phyloP scores from a whole-genome alignment of 1,140 invertebrate species.

The Drosophila azteca region DNA sequence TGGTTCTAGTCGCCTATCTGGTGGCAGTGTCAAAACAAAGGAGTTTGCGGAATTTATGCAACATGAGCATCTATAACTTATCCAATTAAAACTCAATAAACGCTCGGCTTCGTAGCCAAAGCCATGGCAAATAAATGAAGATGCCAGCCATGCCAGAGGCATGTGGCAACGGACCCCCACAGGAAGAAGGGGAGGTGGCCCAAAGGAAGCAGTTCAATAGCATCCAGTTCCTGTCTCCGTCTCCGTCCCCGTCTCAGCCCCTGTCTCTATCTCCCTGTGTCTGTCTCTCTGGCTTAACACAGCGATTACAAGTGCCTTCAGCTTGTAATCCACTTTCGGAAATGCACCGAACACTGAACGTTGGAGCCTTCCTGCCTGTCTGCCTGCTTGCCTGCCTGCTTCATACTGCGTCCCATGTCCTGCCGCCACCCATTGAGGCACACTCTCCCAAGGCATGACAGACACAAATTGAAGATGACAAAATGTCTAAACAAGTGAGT shows the following conservation, averaged over 20 bases:
- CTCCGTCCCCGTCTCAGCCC: not conserved
- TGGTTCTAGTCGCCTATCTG: slow-evolving; percentile 1
- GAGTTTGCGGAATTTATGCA: slow-evolving; percentile 76
- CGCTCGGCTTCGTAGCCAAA: slow-evolving; percentile 42
- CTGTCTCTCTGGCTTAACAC: slow-evolving; percentile 66
- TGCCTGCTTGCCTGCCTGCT: too few relatives aligned
- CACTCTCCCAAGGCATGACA: slow-evolving; percentile 61
- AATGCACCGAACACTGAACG: slow-evolving; percentile 51
- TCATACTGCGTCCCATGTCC: slow-evolving; percentile 2
- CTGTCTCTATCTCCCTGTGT: not conserved
- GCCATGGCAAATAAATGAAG: slow-evolving; percentile 61
- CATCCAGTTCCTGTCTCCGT: slow-evolving; percentile 28
- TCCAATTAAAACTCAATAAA: slow-evolving; percentile 82
- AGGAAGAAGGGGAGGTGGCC: slow-evolving; percentile 3
- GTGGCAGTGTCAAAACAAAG: slow-evolving; percentile 71
- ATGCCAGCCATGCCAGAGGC: slow-evolving; percentile 57
- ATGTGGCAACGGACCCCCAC: slow-evolving; percentile 17
- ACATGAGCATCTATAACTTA: slow-evolving; percentile 81
- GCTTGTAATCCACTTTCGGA: slow-evolving; percentile 81
- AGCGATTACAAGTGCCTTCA: slow-evolving; percentile 81
- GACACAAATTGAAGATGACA: slow-evolving; percentile 83
- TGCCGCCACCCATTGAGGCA: slow-evolving; percentile 3
- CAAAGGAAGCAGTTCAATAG: slow-evolving; percentile 60
- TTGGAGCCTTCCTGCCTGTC: too few relatives aligned
- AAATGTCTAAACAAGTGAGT: slow-evolving; percentile 79